Evolutionary conservation across 2,113 vertebrate species (phyloP).

Genomic region (Erythrocercus mccallii): DNA sequence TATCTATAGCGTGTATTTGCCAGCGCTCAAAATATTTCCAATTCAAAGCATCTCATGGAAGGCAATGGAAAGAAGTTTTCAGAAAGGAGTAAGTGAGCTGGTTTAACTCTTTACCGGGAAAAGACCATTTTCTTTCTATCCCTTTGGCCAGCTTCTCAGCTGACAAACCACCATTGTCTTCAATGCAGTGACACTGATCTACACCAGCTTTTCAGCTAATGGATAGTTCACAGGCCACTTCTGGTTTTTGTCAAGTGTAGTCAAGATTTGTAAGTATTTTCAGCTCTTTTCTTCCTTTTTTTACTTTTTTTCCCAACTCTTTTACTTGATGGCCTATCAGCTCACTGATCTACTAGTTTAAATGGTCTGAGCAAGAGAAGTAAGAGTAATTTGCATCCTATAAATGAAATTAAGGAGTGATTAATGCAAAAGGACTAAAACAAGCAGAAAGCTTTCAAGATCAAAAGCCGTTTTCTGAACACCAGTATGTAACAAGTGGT

Average conservation of each 20-base stretch:
- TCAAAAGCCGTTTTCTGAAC: not conserved
- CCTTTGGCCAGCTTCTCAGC: constrained; percentile 1
- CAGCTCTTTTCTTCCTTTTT: not conserved
- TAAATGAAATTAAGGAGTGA: not conserved
- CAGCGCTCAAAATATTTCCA: not conserved
- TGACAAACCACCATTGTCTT: constrained; percentile 56
- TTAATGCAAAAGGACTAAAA: not conserved
- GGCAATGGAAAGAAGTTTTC: not conserved
- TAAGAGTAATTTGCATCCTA: not conserved
- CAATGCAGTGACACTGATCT: constrained; percentile 45
- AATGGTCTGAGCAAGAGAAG: not conserved
- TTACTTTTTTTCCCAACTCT: not conserved
- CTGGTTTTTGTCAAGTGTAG: constrained; percentile 42
- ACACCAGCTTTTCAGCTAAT: constrained; percentile 54
- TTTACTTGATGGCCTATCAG: not conserved
- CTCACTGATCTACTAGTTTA: not conserved
- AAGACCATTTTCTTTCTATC: constrained; percentile 33
- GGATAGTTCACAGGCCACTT: constrained; percentile 27
- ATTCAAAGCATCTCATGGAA: not conserved
- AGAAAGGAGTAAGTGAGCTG: not conserved
- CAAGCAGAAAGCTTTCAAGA: not conserved
- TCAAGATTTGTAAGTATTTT: constrained; percentile 50
- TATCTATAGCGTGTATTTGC: not conserved
- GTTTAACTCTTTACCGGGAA: constrained; percentile 1
- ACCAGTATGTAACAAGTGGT: not conserved